Conservation (phyloP, 2,113 vertebrate genomes). For the Alosa alosa region DNA sequence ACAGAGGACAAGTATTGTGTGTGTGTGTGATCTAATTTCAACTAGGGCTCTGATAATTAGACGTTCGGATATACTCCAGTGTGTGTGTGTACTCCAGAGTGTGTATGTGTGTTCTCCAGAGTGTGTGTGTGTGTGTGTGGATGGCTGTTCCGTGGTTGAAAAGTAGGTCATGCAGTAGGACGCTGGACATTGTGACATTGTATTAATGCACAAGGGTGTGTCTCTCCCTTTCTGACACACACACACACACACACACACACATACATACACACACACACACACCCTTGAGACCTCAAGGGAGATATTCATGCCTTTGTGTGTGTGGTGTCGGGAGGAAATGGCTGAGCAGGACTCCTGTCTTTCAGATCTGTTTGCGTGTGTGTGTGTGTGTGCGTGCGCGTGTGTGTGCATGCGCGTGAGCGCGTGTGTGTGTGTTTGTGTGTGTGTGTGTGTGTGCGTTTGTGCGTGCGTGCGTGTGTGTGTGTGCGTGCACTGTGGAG, state of each 20-base stretch:
- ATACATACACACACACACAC: not conserved
- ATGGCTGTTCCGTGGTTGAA: not conserved
- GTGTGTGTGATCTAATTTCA: no score
- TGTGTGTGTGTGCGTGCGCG: no score
- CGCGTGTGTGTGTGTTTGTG: no score
- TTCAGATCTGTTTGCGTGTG: no score
- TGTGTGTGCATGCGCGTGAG: no score
- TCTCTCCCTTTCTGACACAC: not conserved
- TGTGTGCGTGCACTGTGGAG: not conserved
- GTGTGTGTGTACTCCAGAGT: not conserved
- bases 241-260: not conserved
- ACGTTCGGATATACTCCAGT: not conserved
- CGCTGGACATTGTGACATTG: not conserved
- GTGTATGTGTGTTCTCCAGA: conserved; percentile 1
- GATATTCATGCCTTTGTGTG: not conserved
- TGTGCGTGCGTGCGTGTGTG: not conserved
- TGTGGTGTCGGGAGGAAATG: not conserved
- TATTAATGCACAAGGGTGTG: not conserved
- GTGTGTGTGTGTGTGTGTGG: not conserved
- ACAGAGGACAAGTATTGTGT: no score
- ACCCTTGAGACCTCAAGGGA: no score
- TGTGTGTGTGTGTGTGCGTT: not conserved
- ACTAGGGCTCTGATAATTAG: not conserved
- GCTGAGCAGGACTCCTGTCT: no score
- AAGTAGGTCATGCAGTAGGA: not conserved